phyloP scores from a whole-genome alignment of 2,888 invertebrate species.

The Alcis repandata region DNA sequence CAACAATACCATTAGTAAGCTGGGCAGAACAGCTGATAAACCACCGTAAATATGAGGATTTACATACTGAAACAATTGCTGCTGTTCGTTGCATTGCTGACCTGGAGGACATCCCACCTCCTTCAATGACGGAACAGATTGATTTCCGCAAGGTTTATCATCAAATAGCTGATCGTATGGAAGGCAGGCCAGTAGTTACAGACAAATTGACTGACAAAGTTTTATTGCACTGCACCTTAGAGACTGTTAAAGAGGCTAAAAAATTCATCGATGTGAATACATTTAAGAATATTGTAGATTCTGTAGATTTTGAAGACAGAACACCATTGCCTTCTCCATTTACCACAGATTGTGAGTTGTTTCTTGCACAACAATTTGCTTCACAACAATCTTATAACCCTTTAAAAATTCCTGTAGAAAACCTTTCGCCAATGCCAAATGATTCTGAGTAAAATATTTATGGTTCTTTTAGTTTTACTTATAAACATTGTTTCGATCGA shows the following conservation, averaged over 20 bases:
- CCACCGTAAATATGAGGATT: constrained; percentile 58
- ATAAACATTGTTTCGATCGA: too few species aligned
- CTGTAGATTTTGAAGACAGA: constrained; percentile 58
- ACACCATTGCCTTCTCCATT: constrained; percentile 56
- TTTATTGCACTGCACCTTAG: constrained; percentile 69
- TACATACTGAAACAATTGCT: constrained; percentile 67
- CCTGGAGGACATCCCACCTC: constrained; percentile 66
- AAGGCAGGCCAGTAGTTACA: constrained; percentile 67
- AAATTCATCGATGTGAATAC: constrained; percentile 59
- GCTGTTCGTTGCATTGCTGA: constrained; percentile 76
- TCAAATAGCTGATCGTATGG: constrained; percentile 73
- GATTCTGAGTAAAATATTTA: not conserved
- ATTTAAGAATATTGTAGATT: constrained; percentile 55
- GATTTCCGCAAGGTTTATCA: constrained; percentile 72
- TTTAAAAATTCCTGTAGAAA: constrained; percentile 63
- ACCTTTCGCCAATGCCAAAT: constrained; percentile 41
- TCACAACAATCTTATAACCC: constrained; percentile 71
- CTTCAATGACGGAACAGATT: constrained; percentile 58
- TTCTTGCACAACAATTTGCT: constrained; percentile 60
- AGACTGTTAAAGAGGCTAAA: constrained; percentile 70
- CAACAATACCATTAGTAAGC: constrained; percentile 62
- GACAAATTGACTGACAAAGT: constrained; percentile 55
- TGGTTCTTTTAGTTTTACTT: too few species aligned
- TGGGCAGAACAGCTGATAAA: constrained; percentile 73
- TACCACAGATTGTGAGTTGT: constrained; percentile 58